These are phyloP conservation scores for Neosilurus mollespiculum DNA, from an alignment of 2,797 vertebrate genomes.

Conservation along the genomic window DNA sequence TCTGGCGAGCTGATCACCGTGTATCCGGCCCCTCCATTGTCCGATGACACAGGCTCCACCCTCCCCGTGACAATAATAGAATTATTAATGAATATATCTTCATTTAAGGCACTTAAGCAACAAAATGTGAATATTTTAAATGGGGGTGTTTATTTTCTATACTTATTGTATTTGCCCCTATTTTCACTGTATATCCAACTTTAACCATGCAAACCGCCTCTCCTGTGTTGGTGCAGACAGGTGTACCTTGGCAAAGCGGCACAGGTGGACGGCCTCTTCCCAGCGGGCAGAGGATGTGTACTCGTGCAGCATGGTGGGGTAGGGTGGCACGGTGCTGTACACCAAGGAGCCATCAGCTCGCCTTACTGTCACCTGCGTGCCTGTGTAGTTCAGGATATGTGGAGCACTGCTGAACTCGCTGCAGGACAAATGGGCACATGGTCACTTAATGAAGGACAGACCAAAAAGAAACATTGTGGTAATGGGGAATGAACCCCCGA, in stretches of 20 bases:
- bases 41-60: too few species aligned
- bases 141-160: too few species aligned
- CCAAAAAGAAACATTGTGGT: too few species aligned
- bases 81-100: too few species aligned
- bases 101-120: too few species aligned
- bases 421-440: constrained; percentile 12
- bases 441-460: background rate
- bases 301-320: constrained; percentile 85
- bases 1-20: too few species aligned
- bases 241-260: constrained; percentile 89
- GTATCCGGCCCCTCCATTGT: too few species aligned
- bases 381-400: constrained; percentile 85
- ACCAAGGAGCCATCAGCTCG: constrained; percentile 88
- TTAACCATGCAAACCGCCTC: background rate
- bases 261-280: constrained; percentile 88
- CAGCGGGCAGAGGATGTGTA: constrained; percentile 80
- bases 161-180: too few species aligned
- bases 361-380: constrained; percentile 82
- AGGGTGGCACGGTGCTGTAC: constrained; percentile 81
- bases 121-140: too few species aligned
- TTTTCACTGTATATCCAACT: too few species aligned
- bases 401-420: constrained; percentile 88
- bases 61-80: too few species aligned
- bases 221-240: background rate
- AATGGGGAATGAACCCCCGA: too few species aligned